Evolutionary conservation across 2,113 vertebrate genomes (phyloP).

Genomic region (Cheirogaleus medius): DNA sequence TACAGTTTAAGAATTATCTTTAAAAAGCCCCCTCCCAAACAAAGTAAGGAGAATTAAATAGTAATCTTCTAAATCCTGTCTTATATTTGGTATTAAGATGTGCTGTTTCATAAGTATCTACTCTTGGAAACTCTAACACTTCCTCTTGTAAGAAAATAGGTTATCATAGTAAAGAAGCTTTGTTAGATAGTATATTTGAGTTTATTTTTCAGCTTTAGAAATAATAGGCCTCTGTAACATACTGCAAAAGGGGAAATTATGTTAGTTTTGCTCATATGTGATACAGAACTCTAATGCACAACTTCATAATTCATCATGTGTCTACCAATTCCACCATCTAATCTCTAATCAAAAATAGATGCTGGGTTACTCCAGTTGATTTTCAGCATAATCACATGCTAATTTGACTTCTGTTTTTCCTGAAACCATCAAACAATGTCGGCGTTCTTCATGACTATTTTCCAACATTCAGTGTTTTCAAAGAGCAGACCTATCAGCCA

Average conservation of each 20-base stretch:
- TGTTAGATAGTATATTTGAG: background rate
- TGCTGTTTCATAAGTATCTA: conserved; percentile 54
- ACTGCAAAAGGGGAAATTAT: background rate
- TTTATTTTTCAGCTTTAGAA: conserved; percentile 25
- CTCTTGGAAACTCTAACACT: conserved; percentile 36
- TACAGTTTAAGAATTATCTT: conserved; percentile 51
- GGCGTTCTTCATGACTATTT: background rate
- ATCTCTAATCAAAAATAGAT: conserved; percentile 62
- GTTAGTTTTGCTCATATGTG: background rate
- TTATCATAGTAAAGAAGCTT: conserved; percentile 23
- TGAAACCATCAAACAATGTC: conserved; percentile 33
- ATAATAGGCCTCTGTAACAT: background rate
- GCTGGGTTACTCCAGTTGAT: background rate
- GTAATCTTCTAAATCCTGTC: conserved; percentile 67
- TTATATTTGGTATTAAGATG: conserved; percentile 52
- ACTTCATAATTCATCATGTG: conserved; percentile 12
- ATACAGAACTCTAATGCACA: background rate
- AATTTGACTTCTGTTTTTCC: conserved; percentile 51
- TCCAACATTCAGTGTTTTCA: background rate
- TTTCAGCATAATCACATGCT: conserved; percentile 34
- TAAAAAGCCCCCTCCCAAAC: conserved; percentile 12
- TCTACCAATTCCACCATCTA: conserved; percentile 12
- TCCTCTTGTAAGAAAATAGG: conserved; percentile 45
- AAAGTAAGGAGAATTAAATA: conserved; percentile 64
- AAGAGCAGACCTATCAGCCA: background rate